Evolutionary conservation across 2,888 invertebrate species (phyloP).

Genomic region (Gastrophysa polygoni): DNA sequence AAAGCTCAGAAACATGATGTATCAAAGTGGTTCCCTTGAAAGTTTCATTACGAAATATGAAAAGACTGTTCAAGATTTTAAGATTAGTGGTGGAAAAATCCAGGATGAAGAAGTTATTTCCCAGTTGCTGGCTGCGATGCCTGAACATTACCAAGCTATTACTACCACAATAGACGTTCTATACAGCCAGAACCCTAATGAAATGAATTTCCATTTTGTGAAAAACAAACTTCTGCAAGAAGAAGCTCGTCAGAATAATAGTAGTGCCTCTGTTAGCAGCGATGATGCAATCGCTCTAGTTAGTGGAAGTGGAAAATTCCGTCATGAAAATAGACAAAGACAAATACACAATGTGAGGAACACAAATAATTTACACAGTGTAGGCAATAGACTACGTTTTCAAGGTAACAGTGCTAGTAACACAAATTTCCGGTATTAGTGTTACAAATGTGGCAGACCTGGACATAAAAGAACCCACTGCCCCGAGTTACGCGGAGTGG

Average conservation of each 20-base stretch:
- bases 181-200: background rate
- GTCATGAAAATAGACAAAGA: background rate
- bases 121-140: slow-evolving; percentile 16
- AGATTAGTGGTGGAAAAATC: background rate
- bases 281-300: no score
- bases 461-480: background rate
- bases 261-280: background rate
- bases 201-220: background rate
- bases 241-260: background rate
- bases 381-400: background rate
- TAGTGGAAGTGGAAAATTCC: no score
- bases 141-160: slow-evolving; percentile 13
- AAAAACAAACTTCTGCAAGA: background rate
- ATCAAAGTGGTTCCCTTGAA: background rate
- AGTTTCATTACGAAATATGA: background rate
- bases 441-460: background rate
- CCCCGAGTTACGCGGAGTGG: background rate
- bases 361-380: background rate
- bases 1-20: background rate
- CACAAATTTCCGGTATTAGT: background rate
- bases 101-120: slow-evolving; percentile 3
- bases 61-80: background rate
- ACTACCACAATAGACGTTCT: slow-evolving; percentile 10
- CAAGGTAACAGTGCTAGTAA: no score
- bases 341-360: background rate